A percentile compares a stretch with the other conserved stretches of the same genome.
Conservation (phyloP, 2,113 vertebrate species). For the human (Homo sapiens) region DNA sequence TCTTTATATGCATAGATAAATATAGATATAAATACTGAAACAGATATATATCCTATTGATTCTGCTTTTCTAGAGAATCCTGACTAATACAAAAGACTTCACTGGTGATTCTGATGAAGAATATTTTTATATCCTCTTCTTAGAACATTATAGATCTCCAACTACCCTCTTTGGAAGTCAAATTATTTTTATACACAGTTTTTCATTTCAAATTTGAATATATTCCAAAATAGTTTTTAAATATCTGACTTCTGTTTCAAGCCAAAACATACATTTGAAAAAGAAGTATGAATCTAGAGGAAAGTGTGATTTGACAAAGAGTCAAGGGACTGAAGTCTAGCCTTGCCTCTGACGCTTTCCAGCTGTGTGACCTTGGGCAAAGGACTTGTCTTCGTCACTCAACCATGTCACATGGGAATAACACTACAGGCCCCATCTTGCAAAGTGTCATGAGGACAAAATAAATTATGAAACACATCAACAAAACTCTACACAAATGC, state of each 20-base stretch:
- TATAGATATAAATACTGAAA: background rate
- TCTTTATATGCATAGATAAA: background rate
- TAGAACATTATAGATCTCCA: background rate
- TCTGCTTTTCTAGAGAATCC: background rate
- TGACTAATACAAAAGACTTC: background rate
- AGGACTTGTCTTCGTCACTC: background rate
- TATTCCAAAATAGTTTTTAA: background rate
- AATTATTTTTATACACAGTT: background rate
- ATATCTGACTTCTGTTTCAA: background rate
- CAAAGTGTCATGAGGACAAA: background rate
- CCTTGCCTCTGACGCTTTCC: background rate
- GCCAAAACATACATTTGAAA: background rate
- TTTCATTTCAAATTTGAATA: slow-evolving; percentile 14
- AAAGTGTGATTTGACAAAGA: background rate
- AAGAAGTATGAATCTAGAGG: background rate
- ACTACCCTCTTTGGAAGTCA: background rate
- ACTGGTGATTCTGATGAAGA: background rate
- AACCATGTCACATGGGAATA: background rate
- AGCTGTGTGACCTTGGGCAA: background rate
- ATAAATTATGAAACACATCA: background rate
- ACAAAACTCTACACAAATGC: background rate
- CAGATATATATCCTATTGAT: no score
- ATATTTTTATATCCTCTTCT: background rate
- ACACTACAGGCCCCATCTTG: background rate
- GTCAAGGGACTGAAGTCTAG: background rate